phyloP scores from a whole-genome alignment of 2,888 invertebrate species.

The Lycocerus yunnanus region DNA sequence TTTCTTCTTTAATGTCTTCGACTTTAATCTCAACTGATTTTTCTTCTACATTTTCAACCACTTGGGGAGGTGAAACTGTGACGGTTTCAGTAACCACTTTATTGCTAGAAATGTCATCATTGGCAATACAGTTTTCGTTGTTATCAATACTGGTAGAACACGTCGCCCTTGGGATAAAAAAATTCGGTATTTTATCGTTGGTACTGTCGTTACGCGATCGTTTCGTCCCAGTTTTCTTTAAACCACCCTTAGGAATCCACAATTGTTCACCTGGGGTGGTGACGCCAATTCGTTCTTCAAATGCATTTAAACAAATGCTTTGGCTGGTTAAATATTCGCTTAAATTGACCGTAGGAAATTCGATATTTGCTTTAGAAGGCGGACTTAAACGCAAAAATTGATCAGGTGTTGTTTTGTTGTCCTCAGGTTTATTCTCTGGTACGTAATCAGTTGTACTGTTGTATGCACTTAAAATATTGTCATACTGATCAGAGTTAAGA shows the following conservation, averaged over 20 bases:
- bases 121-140: conserved; percentile 36
- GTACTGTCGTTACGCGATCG: conserved; percentile 51
- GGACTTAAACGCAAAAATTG: conserved; percentile 55
- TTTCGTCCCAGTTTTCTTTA: conserved; percentile 53
- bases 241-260: conserved; percentile 45
- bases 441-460: conserved; percentile 41
- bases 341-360: conserved; percentile 73
- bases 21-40: conserved; percentile 57
- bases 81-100: neutral
- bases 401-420: conserved; percentile 34
- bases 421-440: conserved; percentile 30
- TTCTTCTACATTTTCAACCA: conserved; percentile 46
- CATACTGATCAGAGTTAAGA: conserved; percentile 40
- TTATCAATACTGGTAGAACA: conserved; percentile 27
- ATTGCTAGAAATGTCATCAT: neutral
- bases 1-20: conserved; percentile 37
- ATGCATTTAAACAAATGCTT: conserved; percentile 77
- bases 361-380: conserved; percentile 66
- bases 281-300: conserved; percentile 71
- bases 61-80: neutral
- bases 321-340: conserved; percentile 78
- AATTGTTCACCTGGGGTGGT: conserved; percentile 58
- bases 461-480: conserved; percentile 43
- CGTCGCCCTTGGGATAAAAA: conserved; percentile 6
- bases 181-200: conserved; percentile 35